Conservation (phyloP, 2,113 vertebrate genomes). For the Catharus bicknelli region DNA sequence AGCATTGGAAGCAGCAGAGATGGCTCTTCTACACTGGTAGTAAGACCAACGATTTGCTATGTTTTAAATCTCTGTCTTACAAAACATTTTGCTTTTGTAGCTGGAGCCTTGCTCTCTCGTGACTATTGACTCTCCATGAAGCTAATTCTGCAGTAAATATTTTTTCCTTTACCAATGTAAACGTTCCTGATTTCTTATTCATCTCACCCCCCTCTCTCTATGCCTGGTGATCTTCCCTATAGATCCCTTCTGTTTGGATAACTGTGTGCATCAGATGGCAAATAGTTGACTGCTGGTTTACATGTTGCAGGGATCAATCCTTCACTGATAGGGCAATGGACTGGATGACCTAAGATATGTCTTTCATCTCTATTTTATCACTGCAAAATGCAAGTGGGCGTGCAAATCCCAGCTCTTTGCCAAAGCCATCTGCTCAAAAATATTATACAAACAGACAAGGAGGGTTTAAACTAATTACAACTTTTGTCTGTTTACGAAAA, state of each 20-base stretch:
- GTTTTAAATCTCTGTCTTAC: not conserved
- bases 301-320: slow-evolving; percentile 49
- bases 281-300: slow-evolving; percentile 44
- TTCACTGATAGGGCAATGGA: slow-evolving; percentile 33
- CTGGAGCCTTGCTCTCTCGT: slow-evolving; percentile 21
- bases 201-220: slow-evolving; percentile 3
- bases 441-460: slow-evolving; percentile 57
- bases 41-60: not conserved
- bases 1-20: not conserved
- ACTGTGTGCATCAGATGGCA: slow-evolving; percentile 52
- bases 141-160: slow-evolving; percentile 61
- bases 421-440: slow-evolving; percentile 69
- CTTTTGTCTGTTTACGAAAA: slow-evolving; percentile 53
- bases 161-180: slow-evolving; percentile 58
- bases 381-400: slow-evolving; percentile 63
- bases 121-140: slow-evolving; percentile 52
- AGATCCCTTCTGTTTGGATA: slow-evolving; percentile 56
- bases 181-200: slow-evolving; percentile 55
- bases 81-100: slow-evolving; percentile 38
- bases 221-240: slow-evolving; percentile 46
- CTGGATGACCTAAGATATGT: slow-evolving; percentile 43
- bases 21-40: not conserved
- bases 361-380: slow-evolving; percentile 68
- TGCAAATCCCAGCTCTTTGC: slow-evolving; percentile 59
- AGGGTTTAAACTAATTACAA: slow-evolving; percentile 57